Evolutionary conservation across 2,888 invertebrate genomes (phyloP), one percentile per base, ranked within the genome.

Genomic region (Acanthosepion lycidas): DNA sequence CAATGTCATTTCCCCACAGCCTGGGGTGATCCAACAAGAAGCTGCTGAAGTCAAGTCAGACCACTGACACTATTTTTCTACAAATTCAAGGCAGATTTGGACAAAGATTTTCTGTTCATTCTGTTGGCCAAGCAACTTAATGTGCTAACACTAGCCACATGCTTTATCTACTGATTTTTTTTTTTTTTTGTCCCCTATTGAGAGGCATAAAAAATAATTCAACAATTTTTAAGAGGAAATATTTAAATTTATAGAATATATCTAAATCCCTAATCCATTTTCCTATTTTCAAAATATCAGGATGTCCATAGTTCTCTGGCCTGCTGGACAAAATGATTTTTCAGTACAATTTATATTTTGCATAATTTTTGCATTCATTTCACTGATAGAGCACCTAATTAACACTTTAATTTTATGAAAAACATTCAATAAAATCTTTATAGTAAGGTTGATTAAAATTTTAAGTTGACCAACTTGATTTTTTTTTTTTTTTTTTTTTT

Each of bases 1-100:
- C 5, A 78, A 78, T 78, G 78, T 78, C 78, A 78, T 78, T 78
- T 78, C 78, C n/a, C 78, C n/a, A 78, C 78, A 78, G n/a, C 78
- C 78, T 78, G 78, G n/a, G n/a, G 78, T 78, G n/a, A 78, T n/a
- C n/a, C 78, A 78, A 78, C 78, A 33, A 78, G 78, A 78, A 78
- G 78, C 78, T 78, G 78, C 78, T 78, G 78, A 78, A 33, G 78
- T 78, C 78, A n/a, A 78, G 78, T 78, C n/a, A n/a, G 28, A 78
- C n/a, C 78, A 28, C 28, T 78, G n/a, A n/a, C 78, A 78, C 6
- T n/a, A 5, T n/a, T n/a, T n/a, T n/a, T 15, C 78, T 33, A 78
- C 33, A 33, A 78, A 78, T 78, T 78, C n/a, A 78, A 78, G 12
- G 78, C 15, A n/a, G 33, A 33, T 78, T 78, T 78, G 78, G 33